These are phyloP conservation scores for Macrosiphum euphorbiae DNA, from an alignment of 2,888 invertebrate genomes.

Conservation along the genomic window DNA sequence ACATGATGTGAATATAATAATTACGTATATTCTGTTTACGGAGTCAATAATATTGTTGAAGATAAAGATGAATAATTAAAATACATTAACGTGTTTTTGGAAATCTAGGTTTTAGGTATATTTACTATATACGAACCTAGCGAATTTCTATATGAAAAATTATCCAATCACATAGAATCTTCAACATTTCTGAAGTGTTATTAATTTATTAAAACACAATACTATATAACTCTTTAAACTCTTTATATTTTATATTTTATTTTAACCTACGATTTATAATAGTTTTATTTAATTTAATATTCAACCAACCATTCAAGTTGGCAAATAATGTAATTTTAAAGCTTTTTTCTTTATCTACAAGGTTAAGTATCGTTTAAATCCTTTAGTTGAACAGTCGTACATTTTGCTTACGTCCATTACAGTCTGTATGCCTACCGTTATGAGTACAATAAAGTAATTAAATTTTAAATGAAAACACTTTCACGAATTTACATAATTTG, in stretches of 20 bases:
- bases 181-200: slow-evolving; percentile 21
- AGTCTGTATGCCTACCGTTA: neutral
- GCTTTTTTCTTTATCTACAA: slow-evolving; percentile 40
- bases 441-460: slow-evolving; percentile 23
- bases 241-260: slow-evolving; percentile 9
- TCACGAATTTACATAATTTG: slow-evolving; percentile 3
- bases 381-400: neutral
- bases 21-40: neutral
- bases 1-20: neutral
- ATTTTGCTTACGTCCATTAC: slow-evolving; percentile 15
- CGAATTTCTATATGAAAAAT: slow-evolving; percentile 7
- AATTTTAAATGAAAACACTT: slow-evolving; percentile 29
- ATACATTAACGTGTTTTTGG: neutral
- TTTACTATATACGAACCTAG: too few species aligned
- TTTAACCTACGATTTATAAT: neutral
- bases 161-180: neutral
- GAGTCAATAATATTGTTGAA: neutral
- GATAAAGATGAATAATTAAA: neutral
- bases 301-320: neutral
- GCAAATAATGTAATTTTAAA: slow-evolving; percentile 24
- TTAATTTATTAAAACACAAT: slow-evolving; percentile 42
- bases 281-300: slow-evolving; percentile 12
- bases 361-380: slow-evolving; percentile 41
- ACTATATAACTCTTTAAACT: neutral
- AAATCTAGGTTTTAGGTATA: neutral